Conservation (phyloP, 2,888 invertebrate species). For the Caenorhabditis japonica region DNA sequence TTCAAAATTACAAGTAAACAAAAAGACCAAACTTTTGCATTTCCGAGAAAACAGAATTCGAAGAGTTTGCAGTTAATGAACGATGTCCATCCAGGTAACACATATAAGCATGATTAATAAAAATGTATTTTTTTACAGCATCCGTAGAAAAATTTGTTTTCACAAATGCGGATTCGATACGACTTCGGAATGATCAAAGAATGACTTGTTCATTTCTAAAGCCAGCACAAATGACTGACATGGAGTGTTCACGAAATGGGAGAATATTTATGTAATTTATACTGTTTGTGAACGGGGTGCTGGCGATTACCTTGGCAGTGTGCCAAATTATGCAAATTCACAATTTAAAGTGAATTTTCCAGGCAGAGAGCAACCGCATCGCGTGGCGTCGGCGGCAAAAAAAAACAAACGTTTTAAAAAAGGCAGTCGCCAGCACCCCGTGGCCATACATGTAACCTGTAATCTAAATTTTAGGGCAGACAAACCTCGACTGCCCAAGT, state of each 20-base stretch:
- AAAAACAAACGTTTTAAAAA: too few relatives aligned
- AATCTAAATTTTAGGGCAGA: neutral
- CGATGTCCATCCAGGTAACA: neutral
- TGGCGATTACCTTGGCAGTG: too few relatives aligned
- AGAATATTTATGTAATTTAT: constrained; percentile 3
- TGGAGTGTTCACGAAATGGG: constrained; percentile 50
- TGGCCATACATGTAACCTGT: too few relatives aligned
- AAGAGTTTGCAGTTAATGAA: neutral
- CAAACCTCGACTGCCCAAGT: constrained; percentile 52
- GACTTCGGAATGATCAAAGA: constrained; percentile 39
- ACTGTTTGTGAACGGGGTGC: too few relatives aligned
- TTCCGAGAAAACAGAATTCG: neutral
- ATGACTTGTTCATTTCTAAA: constrained; percentile 37
- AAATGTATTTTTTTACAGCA: too few relatives aligned
- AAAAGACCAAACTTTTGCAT: constrained; percentile 27
- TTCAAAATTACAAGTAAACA: constrained; percentile 51
- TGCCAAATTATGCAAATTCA: too few relatives aligned
- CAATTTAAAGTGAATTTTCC: too few relatives aligned
- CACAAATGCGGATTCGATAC: constrained; percentile 52
- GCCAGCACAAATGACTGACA: constrained; percentile 25
- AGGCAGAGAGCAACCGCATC: too few relatives aligned
- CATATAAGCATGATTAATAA: too few relatives aligned
- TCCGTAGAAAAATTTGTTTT: constrained; percentile 48
- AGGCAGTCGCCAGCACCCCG: too few relatives aligned
- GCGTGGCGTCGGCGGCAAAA: too few relatives aligned